Conservation (phyloP, 2,113 vertebrate genomes). For the Pelodiscus sinensis region DNA sequence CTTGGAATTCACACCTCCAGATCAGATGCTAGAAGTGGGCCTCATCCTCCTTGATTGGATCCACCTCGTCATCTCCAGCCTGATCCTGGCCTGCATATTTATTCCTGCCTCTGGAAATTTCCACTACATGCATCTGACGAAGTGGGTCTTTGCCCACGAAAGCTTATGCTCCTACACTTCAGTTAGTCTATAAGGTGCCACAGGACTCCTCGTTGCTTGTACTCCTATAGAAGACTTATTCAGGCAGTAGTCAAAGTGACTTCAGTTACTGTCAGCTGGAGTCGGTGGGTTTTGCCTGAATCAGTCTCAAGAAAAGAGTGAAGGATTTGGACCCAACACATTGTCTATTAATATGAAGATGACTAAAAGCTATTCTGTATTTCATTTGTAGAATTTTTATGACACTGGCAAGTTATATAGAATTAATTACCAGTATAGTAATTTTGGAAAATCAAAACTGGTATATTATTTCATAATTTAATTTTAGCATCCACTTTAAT, state of each 20-base stretch:
- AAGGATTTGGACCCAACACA: background rate
- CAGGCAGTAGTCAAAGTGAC: background rate
- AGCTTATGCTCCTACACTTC: too few species aligned
- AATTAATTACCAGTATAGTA: background rate
- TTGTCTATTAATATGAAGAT: background rate
- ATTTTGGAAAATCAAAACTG: background rate
- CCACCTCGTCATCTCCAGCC: too few species aligned
- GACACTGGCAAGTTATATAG: background rate
- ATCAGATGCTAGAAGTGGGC: too few species aligned
- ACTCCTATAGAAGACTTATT: background rate
- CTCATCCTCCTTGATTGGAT: too few species aligned
- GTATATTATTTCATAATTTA: fast-evolving
- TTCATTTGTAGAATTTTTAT: background rate
- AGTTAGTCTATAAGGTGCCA: too few species aligned
- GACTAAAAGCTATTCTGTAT: too few species aligned
- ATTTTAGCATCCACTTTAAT: background rate
- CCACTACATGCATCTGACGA: too few species aligned
- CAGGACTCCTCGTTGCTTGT: too few species aligned
- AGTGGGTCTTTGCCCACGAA: too few species aligned
- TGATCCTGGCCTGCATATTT: too few species aligned
- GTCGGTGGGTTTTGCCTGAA: background rate
- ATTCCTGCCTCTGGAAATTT: too few species aligned
- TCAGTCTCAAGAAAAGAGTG: background rate
- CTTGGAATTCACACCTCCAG: too few species aligned
- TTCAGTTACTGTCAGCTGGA: background rate